Evolutionary conservation across 1,140 invertebrate genomes (phyloP), one percentile per base, ranked within the genome.

Genomic region (Panagrolaimus sp.): DNA sequence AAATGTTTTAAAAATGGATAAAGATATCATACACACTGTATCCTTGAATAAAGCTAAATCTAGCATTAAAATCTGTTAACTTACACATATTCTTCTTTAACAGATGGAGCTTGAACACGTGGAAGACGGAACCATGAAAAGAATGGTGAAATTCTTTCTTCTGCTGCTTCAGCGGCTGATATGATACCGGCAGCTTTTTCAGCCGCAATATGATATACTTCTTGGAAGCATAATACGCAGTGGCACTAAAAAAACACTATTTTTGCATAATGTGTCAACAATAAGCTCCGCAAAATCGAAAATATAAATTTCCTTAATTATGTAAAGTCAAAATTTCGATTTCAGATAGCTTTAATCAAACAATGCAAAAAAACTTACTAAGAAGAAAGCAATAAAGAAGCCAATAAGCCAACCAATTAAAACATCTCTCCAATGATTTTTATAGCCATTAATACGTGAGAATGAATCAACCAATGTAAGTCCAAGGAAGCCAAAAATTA

Each of bases 41-140:
- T n/a, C n/a, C n/a, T n/a, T n/a, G n/a, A n/a, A n/a, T n/a, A n/a
- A n/a, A n/a, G n/a, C n/a, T n/a, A n/a, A n/a, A n/a, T n/a, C n/a
- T n/a, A n/a, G n/a, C n/a, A n/a, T n/a, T n/a, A n/a, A n/a, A n/a
- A n/a, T n/a, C n/a, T n/a, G n/a, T n/a, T 46, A 38, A 73, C 81
- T 70, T 80, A 81, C 79, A 81, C 79, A 71, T 81, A 82, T 71
- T 82, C 80, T 42, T 82, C 80, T 62, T 81, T 81, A 42, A 82
- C 79, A 11, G 80, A 82, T 0, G 80, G 80, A 4, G 80, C 80
- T 38, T 78, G 81, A 44, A 82, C 81, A 38, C 80, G 67, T n/a
- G 80, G 80, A 16, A 82, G 65, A 43, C 80, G 68, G 68, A 82
- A 82, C 80, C 80, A 82, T 16, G 72, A 80, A 70, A 82, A 82